Evolutionary conservation across 1,140 invertebrate genomes (phyloP), one percentile per base, ranked within the genome.

Genomic region (Chrysoperla carnea): DNA sequence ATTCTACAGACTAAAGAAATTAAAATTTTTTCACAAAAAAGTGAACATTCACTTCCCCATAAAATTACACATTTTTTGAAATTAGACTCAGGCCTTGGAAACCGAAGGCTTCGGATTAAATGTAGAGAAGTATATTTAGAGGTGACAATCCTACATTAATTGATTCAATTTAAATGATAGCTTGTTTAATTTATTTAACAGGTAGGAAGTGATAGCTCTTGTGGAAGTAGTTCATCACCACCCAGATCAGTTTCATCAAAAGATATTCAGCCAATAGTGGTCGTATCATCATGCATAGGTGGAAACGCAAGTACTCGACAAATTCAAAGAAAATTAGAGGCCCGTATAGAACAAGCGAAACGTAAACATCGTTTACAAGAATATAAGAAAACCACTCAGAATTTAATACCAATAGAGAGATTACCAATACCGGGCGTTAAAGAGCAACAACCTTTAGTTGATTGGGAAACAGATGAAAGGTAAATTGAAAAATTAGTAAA

Each of bases 371-470:
- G 60, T 39, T 62, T 57, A 41, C 66, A 70, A 36, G 68, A 72
- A 44, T 70, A 70, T 48, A 70, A 68, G 49, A 67, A 37, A 50
- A 50, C 44, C 55, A 59, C 48, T 54, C 39, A 53, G 28, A 47
- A 44, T 29, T 56, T 75, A 36, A 73, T 75, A 50, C 69, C 70
- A 6, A 70, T 74, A 42, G 66, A 74, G 50, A 64, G 71, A 53
- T 55, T 74, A 48, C 64, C 68, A 7, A 70, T 73, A 52, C 70
- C 72, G 11, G 64, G 63, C 27, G 64, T 54, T 13, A 70, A 67
- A 48, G 72, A 75, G 47, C 61, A 68, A 50, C 62, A 69, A 52
- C 70, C 72, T 13, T 53, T 76, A 12, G 72, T 75, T 6, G 70
- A 73, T 49, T 75, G 66, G 66, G 64, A 68, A 42, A 62, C 63